A percentile compares a stretch with the other conserved stretches of the same genome.
phyloP scores from a whole-genome alignment of 2,113 vertebrate species.

The Melanerpes aurifrons region DNA sequence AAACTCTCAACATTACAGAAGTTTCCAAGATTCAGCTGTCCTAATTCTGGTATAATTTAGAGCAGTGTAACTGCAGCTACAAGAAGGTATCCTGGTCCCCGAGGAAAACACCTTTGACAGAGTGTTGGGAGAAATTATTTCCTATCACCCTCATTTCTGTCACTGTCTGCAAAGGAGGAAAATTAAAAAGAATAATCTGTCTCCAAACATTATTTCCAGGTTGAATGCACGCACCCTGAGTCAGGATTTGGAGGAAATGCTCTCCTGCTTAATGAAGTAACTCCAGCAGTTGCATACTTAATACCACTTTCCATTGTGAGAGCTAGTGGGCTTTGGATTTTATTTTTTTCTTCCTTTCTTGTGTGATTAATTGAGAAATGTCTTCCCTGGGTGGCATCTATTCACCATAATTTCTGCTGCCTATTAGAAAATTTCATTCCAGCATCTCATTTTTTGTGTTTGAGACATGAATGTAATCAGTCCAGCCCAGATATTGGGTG shows the following conservation, averaged over 20 bases:
- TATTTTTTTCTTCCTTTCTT: not conserved
- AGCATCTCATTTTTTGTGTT: conserved; percentile 34
- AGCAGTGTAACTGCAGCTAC: not conserved
- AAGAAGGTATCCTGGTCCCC: not conserved
- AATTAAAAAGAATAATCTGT: conserved; percentile 24
- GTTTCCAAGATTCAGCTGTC: not conserved
- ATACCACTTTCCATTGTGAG: not conserved
- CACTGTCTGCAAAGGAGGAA: conserved; percentile 22
- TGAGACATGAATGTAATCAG: conserved; percentile 34
- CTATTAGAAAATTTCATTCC: conserved; percentile 30
- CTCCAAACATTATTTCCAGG: conserved; percentile 11
- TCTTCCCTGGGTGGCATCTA: not conserved
- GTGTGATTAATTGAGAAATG: conserved; percentile 28
- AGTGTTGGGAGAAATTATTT: not conserved
- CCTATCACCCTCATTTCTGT: not conserved
- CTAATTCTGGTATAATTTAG: not conserved
- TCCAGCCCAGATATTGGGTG: conserved; percentile 19
- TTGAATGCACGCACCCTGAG: not conserved
- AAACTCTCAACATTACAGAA: not conserved
- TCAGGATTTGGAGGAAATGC: not conserved
- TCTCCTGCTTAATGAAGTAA: not conserved
- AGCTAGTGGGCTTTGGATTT: not conserved
- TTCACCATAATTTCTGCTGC: conserved; percentile 16
- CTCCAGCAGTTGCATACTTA: not conserved
- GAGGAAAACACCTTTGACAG: not conserved